These are phyloP conservation scores for Phalacrocorax brasilianus DNA, from an alignment of 2,113 vertebrate species.

Conservation along the genomic window DNA sequence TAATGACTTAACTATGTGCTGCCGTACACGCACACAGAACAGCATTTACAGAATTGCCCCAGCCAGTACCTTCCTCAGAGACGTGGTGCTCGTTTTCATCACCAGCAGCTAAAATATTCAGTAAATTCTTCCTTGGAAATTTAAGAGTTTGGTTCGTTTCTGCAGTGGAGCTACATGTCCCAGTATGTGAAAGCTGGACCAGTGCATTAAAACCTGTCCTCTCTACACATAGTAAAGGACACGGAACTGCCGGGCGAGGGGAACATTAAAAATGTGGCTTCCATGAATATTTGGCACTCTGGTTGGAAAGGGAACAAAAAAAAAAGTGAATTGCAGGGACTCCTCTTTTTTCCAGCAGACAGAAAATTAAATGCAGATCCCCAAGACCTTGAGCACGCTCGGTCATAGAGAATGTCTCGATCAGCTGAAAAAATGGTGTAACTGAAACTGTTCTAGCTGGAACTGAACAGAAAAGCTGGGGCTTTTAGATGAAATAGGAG, in stretches of 20 bases:
- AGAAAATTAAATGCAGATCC: background rate
- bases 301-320: background rate
- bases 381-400: background rate
- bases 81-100: background rate
- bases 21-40: background rate
- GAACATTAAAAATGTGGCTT: background rate
- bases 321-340: background rate
- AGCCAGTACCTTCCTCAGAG: background rate
- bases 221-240: background rate
- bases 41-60: background rate
- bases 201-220: background rate
- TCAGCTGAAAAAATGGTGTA: background rate
- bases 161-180: background rate
- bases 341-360: background rate
- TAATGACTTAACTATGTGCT: background rate
- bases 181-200: accelerated
- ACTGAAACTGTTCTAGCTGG: background rate
- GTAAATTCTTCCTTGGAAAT: background rate
- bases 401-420: background rate
- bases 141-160: background rate
- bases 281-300: accelerated
- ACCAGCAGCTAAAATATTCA: background rate
- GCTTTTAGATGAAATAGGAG: background rate
- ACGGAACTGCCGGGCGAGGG: background rate
- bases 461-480: background rate